Evolutionary conservation across 2,888 invertebrate species (phyloP).

Genomic region (Adelphocoris suturalis): DNA sequence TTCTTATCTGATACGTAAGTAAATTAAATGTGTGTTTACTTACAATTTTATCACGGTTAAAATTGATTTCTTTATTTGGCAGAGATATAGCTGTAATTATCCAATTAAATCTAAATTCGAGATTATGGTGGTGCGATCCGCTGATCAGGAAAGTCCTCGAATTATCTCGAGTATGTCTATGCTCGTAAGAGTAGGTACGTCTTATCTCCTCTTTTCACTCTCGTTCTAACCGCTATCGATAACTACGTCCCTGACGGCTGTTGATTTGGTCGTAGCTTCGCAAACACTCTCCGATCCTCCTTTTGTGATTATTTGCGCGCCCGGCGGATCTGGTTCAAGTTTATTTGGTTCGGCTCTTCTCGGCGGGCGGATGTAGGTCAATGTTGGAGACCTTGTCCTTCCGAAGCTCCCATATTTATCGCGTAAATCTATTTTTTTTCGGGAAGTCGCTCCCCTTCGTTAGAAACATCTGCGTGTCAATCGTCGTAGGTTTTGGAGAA

Average conservation of each 20-base stretch:
- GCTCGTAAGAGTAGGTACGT: too few species aligned
- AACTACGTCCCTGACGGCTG: neutral
- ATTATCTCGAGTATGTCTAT: too few species aligned
- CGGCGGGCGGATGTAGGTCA: slow-evolving; percentile 5
- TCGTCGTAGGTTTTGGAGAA: neutral
- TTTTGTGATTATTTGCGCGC: neutral
- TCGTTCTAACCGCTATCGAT: neutral
- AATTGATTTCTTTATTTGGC: too few species aligned
- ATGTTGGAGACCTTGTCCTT: neutral
- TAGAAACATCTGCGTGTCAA: neutral
- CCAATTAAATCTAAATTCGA: too few species aligned
- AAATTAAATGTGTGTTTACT: too few species aligned
- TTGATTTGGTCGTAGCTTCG: neutral
- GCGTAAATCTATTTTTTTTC: neutral
- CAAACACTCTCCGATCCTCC: neutral
- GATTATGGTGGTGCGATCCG: too few species aligned
- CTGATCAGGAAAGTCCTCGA: too few species aligned
- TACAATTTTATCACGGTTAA: too few species aligned
- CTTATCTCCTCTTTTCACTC: too few species aligned
- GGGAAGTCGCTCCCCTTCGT: neutral
- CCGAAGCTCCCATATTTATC: neutral
- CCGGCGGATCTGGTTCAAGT: neutral
- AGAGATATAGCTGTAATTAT: too few species aligned
- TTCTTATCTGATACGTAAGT: too few species aligned
- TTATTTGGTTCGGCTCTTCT: slow-evolving; percentile 8